Percentiles rank a stretch among this genome's conserved stretches.
These are phyloP conservation scores for Leptinotarsa texana DNA, from an alignment of 1,140 invertebrate species.

Conservation along the genomic window DNA sequence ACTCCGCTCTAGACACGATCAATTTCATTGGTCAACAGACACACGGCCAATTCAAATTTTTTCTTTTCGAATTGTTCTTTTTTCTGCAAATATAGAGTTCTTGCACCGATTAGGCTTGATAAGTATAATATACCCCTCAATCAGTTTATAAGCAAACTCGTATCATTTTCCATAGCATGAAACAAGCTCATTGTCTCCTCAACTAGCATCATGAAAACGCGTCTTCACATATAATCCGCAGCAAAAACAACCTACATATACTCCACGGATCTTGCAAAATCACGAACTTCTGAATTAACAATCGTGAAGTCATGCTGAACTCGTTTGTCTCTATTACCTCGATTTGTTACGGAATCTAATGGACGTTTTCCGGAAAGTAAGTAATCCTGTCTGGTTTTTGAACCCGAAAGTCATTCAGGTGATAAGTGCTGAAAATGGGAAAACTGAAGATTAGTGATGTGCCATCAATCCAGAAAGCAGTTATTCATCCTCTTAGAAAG, in stretches of 20 bases:
- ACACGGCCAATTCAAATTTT: too few species aligned
- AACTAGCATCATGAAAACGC: too few species aligned
- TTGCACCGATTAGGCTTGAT: too few species aligned
- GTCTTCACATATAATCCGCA: background rate
- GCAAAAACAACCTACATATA: background rate
- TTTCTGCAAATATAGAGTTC: too few species aligned
- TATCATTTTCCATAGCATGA: too few species aligned
- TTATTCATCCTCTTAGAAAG: background rate
- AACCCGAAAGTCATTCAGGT: slow-evolving; percentile 3
- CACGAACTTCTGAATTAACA: background rate
- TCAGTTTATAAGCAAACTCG: too few species aligned
- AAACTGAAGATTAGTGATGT: background rate
- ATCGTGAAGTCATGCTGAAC: background rate
- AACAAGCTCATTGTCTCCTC: too few species aligned
- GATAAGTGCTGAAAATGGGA: background rate
- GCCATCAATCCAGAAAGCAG: background rate
- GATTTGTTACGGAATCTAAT: background rate
- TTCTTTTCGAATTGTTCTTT: too few species aligned
- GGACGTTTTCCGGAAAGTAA: background rate
- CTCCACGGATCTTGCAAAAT: background rate
- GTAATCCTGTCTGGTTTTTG: slow-evolving; percentile 5
- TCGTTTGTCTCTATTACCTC: background rate
- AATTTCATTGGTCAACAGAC: too few species aligned
- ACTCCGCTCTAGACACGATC: too few species aligned
- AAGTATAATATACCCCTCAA: too few species aligned